Evolutionary conservation across 2,888 invertebrate species (phyloP).

Genomic region (Hetaerina titia): DNA sequence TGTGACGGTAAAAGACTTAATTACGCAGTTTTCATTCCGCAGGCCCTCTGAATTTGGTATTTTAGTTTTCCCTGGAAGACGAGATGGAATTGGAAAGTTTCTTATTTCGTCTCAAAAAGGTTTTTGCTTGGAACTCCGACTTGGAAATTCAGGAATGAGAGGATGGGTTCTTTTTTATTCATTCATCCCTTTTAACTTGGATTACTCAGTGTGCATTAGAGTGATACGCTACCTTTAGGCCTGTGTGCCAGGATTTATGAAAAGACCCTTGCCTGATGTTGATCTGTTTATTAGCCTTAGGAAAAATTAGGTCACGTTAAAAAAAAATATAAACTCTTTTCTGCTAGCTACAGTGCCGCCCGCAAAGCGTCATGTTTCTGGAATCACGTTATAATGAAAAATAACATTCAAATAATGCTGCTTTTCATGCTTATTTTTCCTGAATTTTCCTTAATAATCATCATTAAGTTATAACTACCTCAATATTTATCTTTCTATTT

Average conservation of each 20-base stretch:
- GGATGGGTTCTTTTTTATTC: conserved; percentile 16
- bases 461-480: too few species aligned
- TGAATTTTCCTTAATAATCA: too few species aligned
- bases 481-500: too few species aligned
- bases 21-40: conserved; percentile 63
- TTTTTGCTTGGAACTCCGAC: conserved; percentile 36
- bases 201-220: conserved; percentile 52
- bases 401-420: too few species aligned
- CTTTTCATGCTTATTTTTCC: too few species aligned
- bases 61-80: conserved; percentile 54
- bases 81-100: conserved; percentile 67
- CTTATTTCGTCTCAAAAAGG: conserved; percentile 56
- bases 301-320: not conserved
- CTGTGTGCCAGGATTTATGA: conserved; percentile 24
- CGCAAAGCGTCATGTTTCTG: not conserved
- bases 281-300: not conserved
- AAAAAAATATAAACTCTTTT: not conserved
- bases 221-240: conserved; percentile 25
- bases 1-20: conserved; percentile 61
- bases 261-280: not conserved
- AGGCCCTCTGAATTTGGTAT: conserved; percentile 56
- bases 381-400: too few species aligned
- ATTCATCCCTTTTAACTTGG: conserved; percentile 23
- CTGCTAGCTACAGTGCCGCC: not conserved
- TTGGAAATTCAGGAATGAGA: conserved; percentile 40